Base-by-base conservation (phyloP, 1,140 invertebrate species). In the Drosophila tani region DNA sequence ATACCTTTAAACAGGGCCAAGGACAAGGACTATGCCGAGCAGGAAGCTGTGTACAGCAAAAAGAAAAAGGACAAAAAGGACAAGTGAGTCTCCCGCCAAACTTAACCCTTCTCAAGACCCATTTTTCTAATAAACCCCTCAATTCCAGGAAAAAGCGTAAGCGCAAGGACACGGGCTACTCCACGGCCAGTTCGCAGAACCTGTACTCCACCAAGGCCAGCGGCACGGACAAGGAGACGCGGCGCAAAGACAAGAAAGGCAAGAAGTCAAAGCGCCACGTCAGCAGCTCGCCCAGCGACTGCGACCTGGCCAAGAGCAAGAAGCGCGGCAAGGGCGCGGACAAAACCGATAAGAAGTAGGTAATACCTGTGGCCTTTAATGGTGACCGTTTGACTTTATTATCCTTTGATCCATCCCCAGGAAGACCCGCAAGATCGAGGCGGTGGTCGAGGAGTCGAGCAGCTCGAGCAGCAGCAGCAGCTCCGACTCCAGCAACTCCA, bases 131-230 rank as follows among this genome's bases (percentile, higher is more conserved):
- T n/a, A n/a, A n/a, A 45, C 4, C 38, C 9, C n/a, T 2, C 15
- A 1, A 11, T 19, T 29, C 5, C n/a, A 87, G 84, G 3, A 81
- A 78, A 53, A 94, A 93, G 50, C 94, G 93, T 60, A 92, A 91
- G 9, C 92, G 94, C 8, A 95, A 95, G 82, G 95, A 95, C 64
- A 95, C 95, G 0, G 95, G 95, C 19, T 95, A 95, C 75, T 95
- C 95, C 0, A 96, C 95, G 9, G 95, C 94, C 19, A 95, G 94
- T 83, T 95, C 95, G 1, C 93, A 94, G 62, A 94, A 92, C 62
- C 82, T 92, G 0, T 88, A 93, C 50, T 77, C 88, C 24, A 92
- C 92, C 50, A 87, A 93, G 80, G 88, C 91, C 2, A 69, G 66
- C 29, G 75, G 75, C 14, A 86, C 83, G 15, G 86, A 80, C 9